phyloP scores from a whole-genome alignment of 2,797 vertebrate genomes.

The Enteromius viviparus region DNA sequence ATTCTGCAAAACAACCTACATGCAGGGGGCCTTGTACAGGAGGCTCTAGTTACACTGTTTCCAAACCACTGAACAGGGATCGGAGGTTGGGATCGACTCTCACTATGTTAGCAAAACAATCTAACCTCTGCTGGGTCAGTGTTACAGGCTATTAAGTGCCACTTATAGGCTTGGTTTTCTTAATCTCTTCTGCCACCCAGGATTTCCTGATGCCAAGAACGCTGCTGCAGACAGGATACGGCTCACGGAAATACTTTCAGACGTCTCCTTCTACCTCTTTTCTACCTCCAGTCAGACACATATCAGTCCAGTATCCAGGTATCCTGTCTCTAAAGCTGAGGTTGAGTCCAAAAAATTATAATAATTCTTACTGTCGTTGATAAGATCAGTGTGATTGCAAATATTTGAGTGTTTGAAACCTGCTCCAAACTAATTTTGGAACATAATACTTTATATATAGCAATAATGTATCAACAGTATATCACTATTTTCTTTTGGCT shows the following conservation, averaged over 20 bases:
- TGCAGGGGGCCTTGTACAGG: slow-evolving; percentile 10
- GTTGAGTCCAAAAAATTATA: background rate
- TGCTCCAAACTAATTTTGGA: background rate
- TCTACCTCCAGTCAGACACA: slow-evolving; percentile 71
- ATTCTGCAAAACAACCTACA: slow-evolving; percentile 45
- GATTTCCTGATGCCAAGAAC: slow-evolving; percentile 77
- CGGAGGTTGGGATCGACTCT: slow-evolving; percentile 16
- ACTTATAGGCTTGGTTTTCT: slow-evolving; percentile 34
- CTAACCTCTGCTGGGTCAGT: slow-evolving; percentile 30
- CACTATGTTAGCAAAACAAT: slow-evolving; percentile 42
- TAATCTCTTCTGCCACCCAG: slow-evolving; percentile 59
- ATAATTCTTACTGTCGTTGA: background rate
- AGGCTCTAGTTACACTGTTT: slow-evolving; percentile 34
- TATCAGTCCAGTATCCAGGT: slow-evolving; percentile 68
- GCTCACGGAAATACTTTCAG: slow-evolving; percentile 47
- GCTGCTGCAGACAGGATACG: slow-evolving; percentile 60
- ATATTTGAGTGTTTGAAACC: background rate
- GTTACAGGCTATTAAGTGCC: slow-evolving; percentile 31
- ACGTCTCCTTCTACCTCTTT: slow-evolving; percentile 60
- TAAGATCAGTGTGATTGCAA: background rate
- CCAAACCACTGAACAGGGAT: slow-evolving; percentile 40
- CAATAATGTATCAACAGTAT: background rate
- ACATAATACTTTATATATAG: background rate
- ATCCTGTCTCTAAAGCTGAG: background rate
- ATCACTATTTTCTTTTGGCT: background rate